Conservation (phyloP, 1,140 invertebrate species). For the Zaprionus capensis region DNA sequence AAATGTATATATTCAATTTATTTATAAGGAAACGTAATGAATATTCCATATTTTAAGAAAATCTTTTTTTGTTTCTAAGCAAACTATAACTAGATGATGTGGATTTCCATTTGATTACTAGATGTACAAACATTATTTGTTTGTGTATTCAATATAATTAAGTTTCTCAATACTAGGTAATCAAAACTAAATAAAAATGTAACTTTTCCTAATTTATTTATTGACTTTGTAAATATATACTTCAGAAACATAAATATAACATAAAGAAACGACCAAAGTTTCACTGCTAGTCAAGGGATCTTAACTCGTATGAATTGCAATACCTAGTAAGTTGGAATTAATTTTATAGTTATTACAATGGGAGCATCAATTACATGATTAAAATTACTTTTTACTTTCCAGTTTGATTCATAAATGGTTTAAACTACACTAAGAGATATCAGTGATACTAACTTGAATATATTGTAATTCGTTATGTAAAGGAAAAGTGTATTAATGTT, state of each 20-base stretch:
- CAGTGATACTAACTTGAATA: not conserved
- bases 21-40: not conserved
- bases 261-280: not conserved
- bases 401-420: not conserved
- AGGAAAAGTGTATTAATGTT: not conserved
- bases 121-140: not conserved
- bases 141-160: not conserved
- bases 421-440: not conserved
- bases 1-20: not conserved
- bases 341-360: not conserved
- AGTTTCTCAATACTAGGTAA: not conserved
- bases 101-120: not conserved
- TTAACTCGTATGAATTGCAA: not conserved
- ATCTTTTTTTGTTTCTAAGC: not conserved
- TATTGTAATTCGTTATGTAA: not conserved
- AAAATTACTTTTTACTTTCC: not conserved
- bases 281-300: not conserved
- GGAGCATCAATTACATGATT: not conserved
- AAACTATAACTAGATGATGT: not conserved
- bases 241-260: not conserved
- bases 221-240: not conserved
- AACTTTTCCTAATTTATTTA: not conserved
- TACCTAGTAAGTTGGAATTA: not conserved
- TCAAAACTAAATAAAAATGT: not conserved
- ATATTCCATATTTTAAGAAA: not conserved